phyloP scores from a whole-genome alignment of 2,888 invertebrate genomes.

The Pyrocoelia pectoralis region DNA sequence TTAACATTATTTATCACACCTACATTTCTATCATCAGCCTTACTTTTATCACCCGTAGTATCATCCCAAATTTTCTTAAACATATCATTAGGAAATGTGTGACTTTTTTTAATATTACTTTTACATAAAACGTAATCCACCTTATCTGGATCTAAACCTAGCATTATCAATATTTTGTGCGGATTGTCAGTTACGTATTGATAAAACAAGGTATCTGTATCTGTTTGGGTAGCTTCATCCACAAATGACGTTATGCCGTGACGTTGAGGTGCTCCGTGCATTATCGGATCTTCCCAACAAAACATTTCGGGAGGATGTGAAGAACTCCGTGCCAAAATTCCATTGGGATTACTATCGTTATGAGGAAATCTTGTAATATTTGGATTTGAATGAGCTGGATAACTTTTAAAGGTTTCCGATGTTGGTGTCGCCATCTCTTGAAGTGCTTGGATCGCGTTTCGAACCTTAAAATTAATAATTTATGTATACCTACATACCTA shows the following conservation, averaged over 20 bases:
- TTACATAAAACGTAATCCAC: constrained; percentile 48
- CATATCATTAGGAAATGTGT: constrained; percentile 49
- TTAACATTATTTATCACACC: constrained; percentile 29
- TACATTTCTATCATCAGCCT: constrained; percentile 29
- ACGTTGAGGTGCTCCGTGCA: constrained; percentile 33
- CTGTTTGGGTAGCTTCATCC: constrained; percentile 68
- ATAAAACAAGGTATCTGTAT: constrained; percentile 67
- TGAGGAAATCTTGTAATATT: constrained; percentile 64
- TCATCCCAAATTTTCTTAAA: constrained; percentile 26
- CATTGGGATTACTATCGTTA: constrained; percentile 49
- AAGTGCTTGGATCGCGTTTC: constrained; percentile 83
- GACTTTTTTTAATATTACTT: constrained; percentile 49
- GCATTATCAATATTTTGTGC: constrained; percentile 73
- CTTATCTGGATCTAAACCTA: constrained; percentile 72
- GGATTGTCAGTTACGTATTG: constrained; percentile 77
- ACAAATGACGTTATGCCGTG: constrained; percentile 44
- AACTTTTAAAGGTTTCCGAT: constrained; percentile 57
- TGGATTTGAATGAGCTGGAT: constrained; percentile 85
- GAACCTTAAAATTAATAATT: constrained; percentile 65
- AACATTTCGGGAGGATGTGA: constrained; percentile 88
- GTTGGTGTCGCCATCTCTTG: constrained; percentile 80
- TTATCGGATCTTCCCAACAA: constrained; percentile 69
- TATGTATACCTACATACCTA: too few relatives aligned
- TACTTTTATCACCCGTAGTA: constrained; percentile 28
- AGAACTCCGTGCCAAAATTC: constrained; percentile 76